Percentiles rank a stretch among this genome's conserved stretches.
Evolutionary conservation across 2,888 invertebrate genomes (phyloP).

Genomic region (Oxycera nigricornis): DNA sequence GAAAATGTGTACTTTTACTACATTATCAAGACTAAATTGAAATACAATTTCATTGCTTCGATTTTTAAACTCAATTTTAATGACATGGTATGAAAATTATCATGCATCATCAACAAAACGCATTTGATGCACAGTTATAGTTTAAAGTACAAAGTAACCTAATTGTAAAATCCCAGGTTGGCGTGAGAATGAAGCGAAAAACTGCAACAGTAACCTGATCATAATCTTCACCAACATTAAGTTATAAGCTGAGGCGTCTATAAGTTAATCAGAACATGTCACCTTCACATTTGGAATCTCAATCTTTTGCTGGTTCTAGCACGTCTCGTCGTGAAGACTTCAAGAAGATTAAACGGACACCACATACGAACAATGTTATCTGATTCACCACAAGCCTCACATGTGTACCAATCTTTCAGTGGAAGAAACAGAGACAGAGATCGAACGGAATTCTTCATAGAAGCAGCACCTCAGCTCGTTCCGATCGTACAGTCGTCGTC

Average conservation of each 20-base stretch:
- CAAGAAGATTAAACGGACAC: slow-evolving; percentile 11
- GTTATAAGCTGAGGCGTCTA: slow-evolving; percentile 37
- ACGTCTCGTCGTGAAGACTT: not conserved
- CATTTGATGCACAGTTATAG: no score
- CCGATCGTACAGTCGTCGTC: slow-evolving; percentile 8
- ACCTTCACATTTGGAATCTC: slow-evolving; percentile 31
- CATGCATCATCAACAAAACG: no score
- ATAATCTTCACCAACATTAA: slow-evolving; percentile 30
- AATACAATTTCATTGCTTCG: no score
- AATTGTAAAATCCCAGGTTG: not conserved
- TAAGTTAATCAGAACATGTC: slow-evolving; percentile 39
- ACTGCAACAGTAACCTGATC: slow-evolving; percentile 23
- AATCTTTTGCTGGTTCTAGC: slow-evolving; percentile 6
- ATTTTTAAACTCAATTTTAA: no score
- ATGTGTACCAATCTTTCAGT: not conserved
- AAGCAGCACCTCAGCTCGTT: not conserved
- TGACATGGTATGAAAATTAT: no score
- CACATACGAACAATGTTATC: slow-evolving; percentile 18
- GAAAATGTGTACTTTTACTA: no score
- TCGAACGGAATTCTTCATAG: slow-evolving; percentile 17
- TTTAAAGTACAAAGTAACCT: not conserved
- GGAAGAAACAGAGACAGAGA: not conserved
- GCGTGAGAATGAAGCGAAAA: not conserved
- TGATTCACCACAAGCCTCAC: slow-evolving; percentile 19
- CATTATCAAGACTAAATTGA: no score